A percentile compares a stretch with the other conserved stretches of the same genome.
Conservation (phyloP, 2,113 vertebrate species). For the Madoqua kirkii region DNA sequence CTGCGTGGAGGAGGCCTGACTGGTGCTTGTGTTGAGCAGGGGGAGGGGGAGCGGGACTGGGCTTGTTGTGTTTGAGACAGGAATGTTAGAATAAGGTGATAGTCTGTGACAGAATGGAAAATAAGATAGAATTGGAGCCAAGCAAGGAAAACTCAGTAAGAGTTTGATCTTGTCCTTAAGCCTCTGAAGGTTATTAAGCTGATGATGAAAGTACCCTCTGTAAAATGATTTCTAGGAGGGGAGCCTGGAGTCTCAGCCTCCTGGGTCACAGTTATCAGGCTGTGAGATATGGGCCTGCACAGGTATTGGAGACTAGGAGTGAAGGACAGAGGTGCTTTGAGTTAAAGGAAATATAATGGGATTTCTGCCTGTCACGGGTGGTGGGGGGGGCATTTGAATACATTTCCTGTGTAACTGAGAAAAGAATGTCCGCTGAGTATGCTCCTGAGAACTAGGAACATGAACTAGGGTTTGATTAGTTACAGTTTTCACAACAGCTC, state of each 20-base stretch:
- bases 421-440: neutral
- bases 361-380: neutral
- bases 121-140: neutral
- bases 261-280: neutral
- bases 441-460: neutral
- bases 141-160: neutral
- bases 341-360: neutral
- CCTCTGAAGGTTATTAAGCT: neutral
- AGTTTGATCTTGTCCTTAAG: neutral
- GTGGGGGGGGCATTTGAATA: neutral
- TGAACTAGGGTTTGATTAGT: neutral
- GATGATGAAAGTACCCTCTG: neutral
- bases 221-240: neutral
- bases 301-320: neutral
- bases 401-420: neutral
- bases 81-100: neutral
- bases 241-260: neutral
- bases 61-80: neutral
- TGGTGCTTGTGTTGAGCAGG: neutral
- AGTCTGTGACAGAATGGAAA: neutral
- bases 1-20: neutral
- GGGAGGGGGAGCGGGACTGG: neutral
- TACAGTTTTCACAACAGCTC: neutral
- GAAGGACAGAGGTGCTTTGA: neutral
- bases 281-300: neutral